Evolutionary conservation across 2,888 invertebrate genomes (phyloP), one percentile per base, ranked within the genome.

Genomic region (Coremacera marginata): DNA sequence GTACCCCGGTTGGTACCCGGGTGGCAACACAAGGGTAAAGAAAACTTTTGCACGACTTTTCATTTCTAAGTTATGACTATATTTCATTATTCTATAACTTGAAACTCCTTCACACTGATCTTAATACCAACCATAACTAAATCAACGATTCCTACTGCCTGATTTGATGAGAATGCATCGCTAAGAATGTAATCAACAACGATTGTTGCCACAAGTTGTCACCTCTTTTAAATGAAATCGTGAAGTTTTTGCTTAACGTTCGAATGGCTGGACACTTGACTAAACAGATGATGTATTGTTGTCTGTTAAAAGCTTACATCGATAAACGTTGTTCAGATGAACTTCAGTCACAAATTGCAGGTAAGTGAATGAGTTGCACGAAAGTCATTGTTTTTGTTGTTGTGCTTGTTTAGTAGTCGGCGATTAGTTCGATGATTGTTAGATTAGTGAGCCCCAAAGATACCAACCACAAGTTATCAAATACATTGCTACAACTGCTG

Each of bases 341-440:
- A 37, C 37, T 31, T 65, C 19, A n/a, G 37, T 37, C 11, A 57
- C 25, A 5, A 22, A 5, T 65, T 19, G 22, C 19, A 57, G 14
- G 22, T 9, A 7, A 57, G 57, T 8, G 19, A 22, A 25, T 44
- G 44, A 44, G 44, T 44, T 11, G 44, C 19, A 60, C 57, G 57
- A 65, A 19, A 16, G 65, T 16, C 5, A 31, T 37, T 65, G 34
- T n/a, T 34, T 31, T 34, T 34, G 65, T 37, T 34, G 65, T 9
- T 34, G 16, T 34, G 11, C 31, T 37, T 34, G 14, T 37, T 7
- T n/a, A 27, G 65, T 25, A 65, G 65, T 37, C 37, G 31, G n/a
- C 65, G 65, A 65, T 65, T 65, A 65, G 34, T 19, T 19, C 31
- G 65, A 34, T 27, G 57, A 57, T 57, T 57, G 57, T 57, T 57